Base-by-base conservation (phyloP, 2,888 invertebrate genomes). In the Apodemia hepburni region DNA sequence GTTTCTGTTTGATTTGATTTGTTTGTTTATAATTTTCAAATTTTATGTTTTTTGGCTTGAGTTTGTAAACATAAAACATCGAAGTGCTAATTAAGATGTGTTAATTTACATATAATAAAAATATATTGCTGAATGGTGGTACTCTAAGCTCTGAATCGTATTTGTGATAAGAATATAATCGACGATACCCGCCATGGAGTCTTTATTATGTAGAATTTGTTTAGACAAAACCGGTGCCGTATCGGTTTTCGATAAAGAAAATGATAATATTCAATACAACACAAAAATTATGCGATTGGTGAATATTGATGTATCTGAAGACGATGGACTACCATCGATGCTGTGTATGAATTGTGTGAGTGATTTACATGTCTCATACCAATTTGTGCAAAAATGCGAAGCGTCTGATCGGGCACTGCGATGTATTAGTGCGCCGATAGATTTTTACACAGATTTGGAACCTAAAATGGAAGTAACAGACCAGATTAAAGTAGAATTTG, bases 351-450 rank as follows among this genome's bases (percentile, higher is more conserved):
- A 61, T n/a, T 92, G 91, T 70, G 76, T 78, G 2, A 67, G 68
- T 2, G 87, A 89, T 60, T 77, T 92, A 3, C 66, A 73, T 0
- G 66, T 80, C 0, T 72, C 82, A 2, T 86, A 84, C 64, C 76
- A 81, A 38, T 91, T 91, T 70, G 78, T 85, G 0, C 73, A 72
- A 49, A 84, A 83, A 69, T 88, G 87, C 65, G 84, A 85, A 66
- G 78, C 83, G 0, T 81, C 89, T 0, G 86, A 89, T 67, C 77
- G 75, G 47, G 76, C 79, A 0, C 73, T 92, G 49, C 84, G 84
- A 29, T 76, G 77, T 57, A 66, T 79, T 42, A 74, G 72, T 63
- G 64, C 75, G 3, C 64, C 71, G 12, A 70, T 71, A 47, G 68
- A 74, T 57, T 66, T 71, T 3, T 73, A 70, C 5, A 67, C 71